A percentile compares a stretch with the other conserved stretches of the same genome.
Evolutionary conservation across 2,113 vertebrate genomes (phyloP).

Genomic region (Platycercus adscitus): DNA sequence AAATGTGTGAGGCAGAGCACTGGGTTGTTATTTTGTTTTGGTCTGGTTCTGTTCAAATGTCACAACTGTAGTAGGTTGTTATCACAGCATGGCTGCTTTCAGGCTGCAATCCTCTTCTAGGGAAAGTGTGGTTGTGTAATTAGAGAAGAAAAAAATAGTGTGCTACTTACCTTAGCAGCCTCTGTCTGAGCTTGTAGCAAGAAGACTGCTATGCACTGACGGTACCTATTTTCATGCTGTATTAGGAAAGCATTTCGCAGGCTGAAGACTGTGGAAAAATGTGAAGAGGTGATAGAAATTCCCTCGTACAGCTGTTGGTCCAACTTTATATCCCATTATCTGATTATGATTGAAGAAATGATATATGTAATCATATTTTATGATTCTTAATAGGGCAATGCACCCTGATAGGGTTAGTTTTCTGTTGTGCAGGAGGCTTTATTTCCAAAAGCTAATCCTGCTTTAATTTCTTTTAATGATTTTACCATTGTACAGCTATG

Average conservation of each 20-base stretch:
- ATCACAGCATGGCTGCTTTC: background rate
- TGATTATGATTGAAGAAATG: background rate
- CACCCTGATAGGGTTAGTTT: background rate
- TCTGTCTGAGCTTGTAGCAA: slow-evolving; percentile 87
- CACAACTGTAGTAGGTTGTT: background rate
- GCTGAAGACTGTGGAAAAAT: slow-evolving; percentile 79
- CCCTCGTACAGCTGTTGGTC: background rate
- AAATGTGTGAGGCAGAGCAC: background rate
- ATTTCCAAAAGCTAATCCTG: background rate
- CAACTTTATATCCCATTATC: background rate
- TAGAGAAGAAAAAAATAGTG: background rate
- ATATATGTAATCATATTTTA: background rate
- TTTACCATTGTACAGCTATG: background rate
- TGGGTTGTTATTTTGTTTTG: background rate
- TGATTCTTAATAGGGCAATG: background rate
- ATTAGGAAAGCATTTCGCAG: slow-evolving; percentile 86
- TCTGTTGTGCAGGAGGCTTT: background rate
- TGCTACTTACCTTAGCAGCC: slow-evolving; percentile 78
- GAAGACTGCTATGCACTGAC: slow-evolving; percentile 86
- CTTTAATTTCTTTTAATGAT: background rate
- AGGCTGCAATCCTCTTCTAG: background rate
- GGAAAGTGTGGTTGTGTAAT: background rate
- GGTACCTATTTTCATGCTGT: slow-evolving; percentile 90
- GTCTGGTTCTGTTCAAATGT: background rate
- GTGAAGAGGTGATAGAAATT: background rate